A percentile compares a stretch with the other conserved stretches of the same genome.
Evolutionary conservation across 2,888 invertebrate species (phyloP).

Genomic region (Epiblema foenella): DNA sequence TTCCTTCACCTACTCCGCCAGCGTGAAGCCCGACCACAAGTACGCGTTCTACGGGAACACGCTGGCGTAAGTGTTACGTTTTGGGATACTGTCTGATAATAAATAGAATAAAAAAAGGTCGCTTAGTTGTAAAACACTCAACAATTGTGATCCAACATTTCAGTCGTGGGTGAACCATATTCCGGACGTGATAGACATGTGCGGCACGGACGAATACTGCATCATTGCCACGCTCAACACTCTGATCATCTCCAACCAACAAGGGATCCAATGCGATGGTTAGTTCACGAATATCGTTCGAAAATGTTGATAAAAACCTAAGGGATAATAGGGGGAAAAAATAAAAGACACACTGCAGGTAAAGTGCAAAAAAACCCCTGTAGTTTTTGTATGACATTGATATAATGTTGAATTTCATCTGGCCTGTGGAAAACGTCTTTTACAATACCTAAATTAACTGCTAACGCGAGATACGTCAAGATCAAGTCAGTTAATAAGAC

Average conservation of each 20-base stretch:
- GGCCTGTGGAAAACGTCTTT: too few relatives aligned
- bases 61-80: conserved; percentile 96
- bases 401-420: too few relatives aligned
- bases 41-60: conserved; percentile 98
- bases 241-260: conserved; percentile 78
- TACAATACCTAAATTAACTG: too few relatives aligned
- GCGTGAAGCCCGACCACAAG: conserved; percentile 97
- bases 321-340: too few relatives aligned
- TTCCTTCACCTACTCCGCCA: conserved; percentile 98
- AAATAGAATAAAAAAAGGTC: too few relatives aligned
- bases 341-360: too few relatives aligned
- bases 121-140: too few relatives aligned
- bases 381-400: too few relatives aligned
- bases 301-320: neutral
- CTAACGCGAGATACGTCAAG: too few relatives aligned
- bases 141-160: conserved; percentile 45
- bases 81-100: conserved; percentile 97
- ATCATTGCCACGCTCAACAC: conserved; percentile 72
- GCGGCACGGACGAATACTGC: conserved; percentile 78
- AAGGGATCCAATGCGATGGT: conserved; percentile 83
- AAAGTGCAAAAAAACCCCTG: too few relatives aligned
- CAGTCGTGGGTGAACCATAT: conserved; percentile 82
- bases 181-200: conserved; percentile 80
- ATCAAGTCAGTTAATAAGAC: too few relatives aligned
- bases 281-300: conserved; percentile 43